Evolutionary conservation across 2,797 vertebrate species (phyloP).

Genomic region (Eulemur coronatus): DNA sequence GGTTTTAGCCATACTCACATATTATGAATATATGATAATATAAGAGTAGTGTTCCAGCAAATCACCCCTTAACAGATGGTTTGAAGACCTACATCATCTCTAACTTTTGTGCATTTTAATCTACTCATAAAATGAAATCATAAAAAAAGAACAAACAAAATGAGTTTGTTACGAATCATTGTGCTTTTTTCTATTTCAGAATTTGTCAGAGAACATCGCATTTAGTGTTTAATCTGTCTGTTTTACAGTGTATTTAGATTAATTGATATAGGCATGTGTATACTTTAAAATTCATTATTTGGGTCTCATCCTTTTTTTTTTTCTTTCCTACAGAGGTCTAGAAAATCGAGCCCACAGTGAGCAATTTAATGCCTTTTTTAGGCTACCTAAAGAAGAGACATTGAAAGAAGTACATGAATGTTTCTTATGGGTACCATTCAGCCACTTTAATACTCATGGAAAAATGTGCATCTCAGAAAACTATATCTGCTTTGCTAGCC

Average conservation of each 20-base stretch:
- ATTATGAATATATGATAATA: slow-evolving; percentile 27
- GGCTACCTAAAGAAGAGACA: slow-evolving; percentile 94
- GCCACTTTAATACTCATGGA: slow-evolving; percentile 92
- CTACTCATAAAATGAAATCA: slow-evolving; percentile 43
- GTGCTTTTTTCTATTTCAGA: slow-evolving; percentile 47
- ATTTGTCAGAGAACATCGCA: background rate
- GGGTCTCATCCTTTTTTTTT: background rate
- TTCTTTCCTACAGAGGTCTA: slow-evolving; percentile 88
- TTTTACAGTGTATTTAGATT: slow-evolving; percentile 42
- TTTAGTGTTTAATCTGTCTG: slow-evolving; percentile 25
- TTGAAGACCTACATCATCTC: slow-evolving; percentile 25
- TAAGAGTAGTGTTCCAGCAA: background rate
- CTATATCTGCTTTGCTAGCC: slow-evolving; percentile 97
- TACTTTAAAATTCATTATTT: slow-evolving; percentile 56
- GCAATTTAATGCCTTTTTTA: slow-evolving; percentile 94
- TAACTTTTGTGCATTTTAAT: slow-evolving; percentile 41
- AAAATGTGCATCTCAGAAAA: slow-evolving; percentile 97
- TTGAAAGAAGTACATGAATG: slow-evolving; percentile 95
- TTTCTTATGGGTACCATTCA: slow-evolving; percentile 96
- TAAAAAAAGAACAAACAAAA: slow-evolving; percentile 38
- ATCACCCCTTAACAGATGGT: slow-evolving; percentile 45
- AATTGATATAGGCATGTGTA: background rate
- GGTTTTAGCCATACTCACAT: slow-evolving; percentile 12
- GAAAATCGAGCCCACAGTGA: slow-evolving; percentile 94
- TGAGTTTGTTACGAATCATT: background rate